These are phyloP conservation scores for Emydura subglobosa DNA, from an alignment of 2,113 vertebrate genomes.

Conservation along the genomic window DNA sequence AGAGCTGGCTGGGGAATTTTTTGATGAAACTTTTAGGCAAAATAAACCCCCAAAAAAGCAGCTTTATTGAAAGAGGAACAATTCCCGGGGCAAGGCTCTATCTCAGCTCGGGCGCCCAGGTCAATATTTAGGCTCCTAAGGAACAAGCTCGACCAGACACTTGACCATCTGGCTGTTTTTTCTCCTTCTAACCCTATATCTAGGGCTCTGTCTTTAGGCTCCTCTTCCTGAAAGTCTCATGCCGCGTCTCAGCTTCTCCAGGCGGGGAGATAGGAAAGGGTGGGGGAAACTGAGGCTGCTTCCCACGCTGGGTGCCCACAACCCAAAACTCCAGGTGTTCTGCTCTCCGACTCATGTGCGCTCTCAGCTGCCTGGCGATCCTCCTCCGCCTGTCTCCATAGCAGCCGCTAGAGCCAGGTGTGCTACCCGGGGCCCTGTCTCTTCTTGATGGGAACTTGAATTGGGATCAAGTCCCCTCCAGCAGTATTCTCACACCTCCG, in stretches of 20 bases:
- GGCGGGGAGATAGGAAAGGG: rapidly evolving
- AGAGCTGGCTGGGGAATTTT: neutral
- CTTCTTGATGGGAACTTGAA: neutral
- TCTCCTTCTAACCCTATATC: neutral
- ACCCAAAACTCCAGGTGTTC: no score
- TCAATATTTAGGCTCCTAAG: neutral
- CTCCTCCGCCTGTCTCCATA: neutral
- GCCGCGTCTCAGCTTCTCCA: neutral
- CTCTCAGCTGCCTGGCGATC: neutral
- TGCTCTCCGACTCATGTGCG: no score
- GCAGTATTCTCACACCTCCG: neutral
- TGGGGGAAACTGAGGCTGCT: neutral
- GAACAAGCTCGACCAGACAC: neutral
- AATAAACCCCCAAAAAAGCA: neutral
- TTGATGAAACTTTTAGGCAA: neutral
- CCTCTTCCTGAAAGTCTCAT: neutral
- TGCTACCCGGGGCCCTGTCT: neutral
- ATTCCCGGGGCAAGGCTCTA: no score
- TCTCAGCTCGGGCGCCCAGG: neutral
- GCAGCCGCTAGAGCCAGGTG: neutral
- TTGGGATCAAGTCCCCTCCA: neutral
- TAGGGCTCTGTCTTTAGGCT: neutral
- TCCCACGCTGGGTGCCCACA: neutral
- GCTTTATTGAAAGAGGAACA: no score
- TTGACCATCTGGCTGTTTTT: neutral